Evolutionary conservation across 1,140 invertebrate genomes (phyloP), one percentile per base, ranked within the genome.

Genomic region (Drosophila nigrodunni): DNA sequence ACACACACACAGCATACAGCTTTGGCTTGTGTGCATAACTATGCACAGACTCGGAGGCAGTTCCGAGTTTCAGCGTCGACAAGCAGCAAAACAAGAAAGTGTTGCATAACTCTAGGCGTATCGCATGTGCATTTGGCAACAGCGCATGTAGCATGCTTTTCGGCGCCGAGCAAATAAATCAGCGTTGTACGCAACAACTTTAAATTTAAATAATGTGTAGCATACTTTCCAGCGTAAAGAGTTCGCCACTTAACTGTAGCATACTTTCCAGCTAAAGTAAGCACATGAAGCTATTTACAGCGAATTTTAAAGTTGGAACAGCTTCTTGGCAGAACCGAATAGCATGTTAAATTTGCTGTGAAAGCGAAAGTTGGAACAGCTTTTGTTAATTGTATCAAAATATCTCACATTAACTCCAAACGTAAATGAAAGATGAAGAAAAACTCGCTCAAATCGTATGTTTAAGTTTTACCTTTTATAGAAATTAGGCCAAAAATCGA

Each of bases 401-500:
- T 80, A 65, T 67, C 62, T 82, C 49, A 86, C 55, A 82, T 78
- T 57, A 71, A 62, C 54, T 74, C 59, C 25, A 76, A 76, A 71
- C 62, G 3, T 25, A 34, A 65, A 59, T 39, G 43, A 5, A 11
- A 47, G 74, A 44, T 54, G 50, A 71, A 71, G 18, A 46, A 57
- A 11, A 44, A 62, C 73, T 82, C 76, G 83, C 83, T 87, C 82
- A 82, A 85, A 61, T 58, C 58, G 50, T 74, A 74, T 70, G 79
- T 65, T 87, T 87, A 87, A 88, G 83, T 87, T 86, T 87, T 82
- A 85, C 61, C 61, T 71, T 87, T 68, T 68, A 4, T 87, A 75
- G 71, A 50, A 55, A 61, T 62, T 64, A 88, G 68, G 69, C 50
- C 80, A 76, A 77, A 81, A 78, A 7, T n/a, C 8, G 21, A 50